A percentile compares a stretch with the other conserved stretches of the same genome.
phyloP scores from a whole-genome alignment of 2,888 invertebrate species.

The Tinea trinotella region DNA sequence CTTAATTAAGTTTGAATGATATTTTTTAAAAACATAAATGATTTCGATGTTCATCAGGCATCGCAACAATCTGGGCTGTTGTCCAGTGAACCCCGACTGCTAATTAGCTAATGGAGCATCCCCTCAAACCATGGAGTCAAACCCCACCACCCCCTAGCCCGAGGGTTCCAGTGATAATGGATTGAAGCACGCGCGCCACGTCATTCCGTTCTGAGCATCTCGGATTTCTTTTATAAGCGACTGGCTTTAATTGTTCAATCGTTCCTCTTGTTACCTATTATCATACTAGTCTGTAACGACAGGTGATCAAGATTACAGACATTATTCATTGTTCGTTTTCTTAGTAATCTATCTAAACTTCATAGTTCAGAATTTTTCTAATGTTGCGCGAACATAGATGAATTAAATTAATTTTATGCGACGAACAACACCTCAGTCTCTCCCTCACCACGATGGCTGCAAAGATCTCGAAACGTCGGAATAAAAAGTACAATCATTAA shows the following conservation, averaged over 20 bases:
- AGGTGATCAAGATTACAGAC: no score
- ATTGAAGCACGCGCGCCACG: conserved; percentile 17
- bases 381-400: no score
- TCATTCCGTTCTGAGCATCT: conserved; percentile 12
- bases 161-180: conserved; percentile 12
- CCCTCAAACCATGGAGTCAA: conserved; percentile 17
- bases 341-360: no score
- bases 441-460: no score
- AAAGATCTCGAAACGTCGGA: no score
- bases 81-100: conserved; percentile 24
- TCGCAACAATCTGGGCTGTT: conserved; percentile 7
- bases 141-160: conserved; percentile 6
- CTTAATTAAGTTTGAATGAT: no score
- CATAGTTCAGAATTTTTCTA: no score
- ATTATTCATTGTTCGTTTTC: no score
- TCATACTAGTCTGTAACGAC: no score
- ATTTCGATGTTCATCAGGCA: neutral
- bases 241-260: conserved; percentile 10
- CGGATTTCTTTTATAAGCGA: conserved; percentile 17
- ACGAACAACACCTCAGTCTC: no score
- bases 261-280: neutral
- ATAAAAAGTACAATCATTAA: no score
- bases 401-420: no score
- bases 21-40: conserved; percentile 2
- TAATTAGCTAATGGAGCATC: conserved; percentile 67